These are phyloP conservation scores for Narcine bancroftii DNA, from an alignment of 2,113 vertebrate genomes.

Conservation along the genomic window DNA sequence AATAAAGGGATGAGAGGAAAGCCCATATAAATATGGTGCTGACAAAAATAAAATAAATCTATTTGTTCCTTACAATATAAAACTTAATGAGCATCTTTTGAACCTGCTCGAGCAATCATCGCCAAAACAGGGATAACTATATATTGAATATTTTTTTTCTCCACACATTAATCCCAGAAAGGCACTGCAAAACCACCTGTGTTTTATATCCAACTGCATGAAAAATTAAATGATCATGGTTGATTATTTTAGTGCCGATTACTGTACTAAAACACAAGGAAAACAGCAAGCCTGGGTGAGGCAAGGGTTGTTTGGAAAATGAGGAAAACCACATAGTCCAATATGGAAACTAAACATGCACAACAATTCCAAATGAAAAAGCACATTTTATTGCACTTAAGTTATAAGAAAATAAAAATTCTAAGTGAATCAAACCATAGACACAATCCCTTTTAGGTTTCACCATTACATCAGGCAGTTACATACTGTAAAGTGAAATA, in stretches of 20 bases:
- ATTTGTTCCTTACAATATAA: not conserved
- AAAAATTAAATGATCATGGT: not conserved
- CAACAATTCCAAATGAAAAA: slow-evolving; percentile 89
- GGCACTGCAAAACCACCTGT: not conserved
- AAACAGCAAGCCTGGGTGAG: not conserved
- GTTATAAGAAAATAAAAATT: slow-evolving; percentile 99
- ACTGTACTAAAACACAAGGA: not conserved
- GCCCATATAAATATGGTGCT: not conserved
- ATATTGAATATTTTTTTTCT: not conserved
- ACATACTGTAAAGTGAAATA: slow-evolving; percentile 92
- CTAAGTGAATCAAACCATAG: slow-evolving; percentile 99
- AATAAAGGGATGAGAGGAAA: not conserved
- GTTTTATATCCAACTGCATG: not conserved
- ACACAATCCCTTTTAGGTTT: slow-evolving; percentile 99
- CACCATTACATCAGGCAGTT: slow-evolving; percentile 96
- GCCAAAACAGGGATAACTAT: not conserved
- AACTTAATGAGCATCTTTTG: not conserved
- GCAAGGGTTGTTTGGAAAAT: not conserved
- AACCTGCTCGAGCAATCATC: not conserved
- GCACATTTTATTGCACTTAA: slow-evolving; percentile 99
- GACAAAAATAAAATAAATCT: not conserved
- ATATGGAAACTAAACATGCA: slow-evolving; percentile 64
- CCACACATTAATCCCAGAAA: not conserved
- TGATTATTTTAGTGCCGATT: not conserved
- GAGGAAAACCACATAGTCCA: not conserved